Evolutionary conservation across 2,888 invertebrate species (phyloP).

Genomic region (Panzeria rudis): DNA sequence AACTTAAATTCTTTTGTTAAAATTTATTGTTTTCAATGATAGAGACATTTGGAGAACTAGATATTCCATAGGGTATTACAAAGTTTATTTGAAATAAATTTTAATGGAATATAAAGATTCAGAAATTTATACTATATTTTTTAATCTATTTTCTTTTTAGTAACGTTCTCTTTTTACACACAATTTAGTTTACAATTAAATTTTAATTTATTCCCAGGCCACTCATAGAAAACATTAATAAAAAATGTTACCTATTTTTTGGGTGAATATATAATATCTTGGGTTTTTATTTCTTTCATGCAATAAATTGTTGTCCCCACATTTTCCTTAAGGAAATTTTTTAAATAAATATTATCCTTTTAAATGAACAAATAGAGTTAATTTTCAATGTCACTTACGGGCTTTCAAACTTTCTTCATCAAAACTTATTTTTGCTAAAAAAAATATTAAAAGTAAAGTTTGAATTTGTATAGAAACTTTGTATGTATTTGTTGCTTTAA

Average conservation of each 20-base stretch:
- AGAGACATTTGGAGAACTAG: background rate
- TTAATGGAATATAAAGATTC: background rate
- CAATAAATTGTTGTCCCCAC: background rate
- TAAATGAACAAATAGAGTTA: too few relatives aligned
- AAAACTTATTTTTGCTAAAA: too few relatives aligned
- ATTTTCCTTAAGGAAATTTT: background rate
- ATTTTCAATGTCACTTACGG: too few relatives aligned
- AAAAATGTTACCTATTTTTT: slow-evolving; percentile 5
- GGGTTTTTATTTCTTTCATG: background rate
- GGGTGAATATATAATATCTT: background rate
- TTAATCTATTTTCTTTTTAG: background rate
- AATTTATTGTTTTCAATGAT: background rate
- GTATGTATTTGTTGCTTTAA: too few relatives aligned
- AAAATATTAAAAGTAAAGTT: too few relatives aligned
- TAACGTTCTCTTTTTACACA: background rate
- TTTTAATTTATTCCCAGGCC: slow-evolving; percentile 2
- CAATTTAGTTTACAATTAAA: background rate
- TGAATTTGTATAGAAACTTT: too few relatives aligned
- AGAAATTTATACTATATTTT: background rate
- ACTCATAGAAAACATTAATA: background rate
- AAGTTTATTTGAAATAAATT: background rate
- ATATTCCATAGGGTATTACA: background rate
- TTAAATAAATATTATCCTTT: too few relatives aligned
- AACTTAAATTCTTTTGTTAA: background rate
- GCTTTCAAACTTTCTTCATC: too few relatives aligned